Percentiles rank a stretch among this genome's conserved stretches.
Conservation (phyloP, 53 echinoderm and acorn worm species). For the Arbacia lixula region DNA sequence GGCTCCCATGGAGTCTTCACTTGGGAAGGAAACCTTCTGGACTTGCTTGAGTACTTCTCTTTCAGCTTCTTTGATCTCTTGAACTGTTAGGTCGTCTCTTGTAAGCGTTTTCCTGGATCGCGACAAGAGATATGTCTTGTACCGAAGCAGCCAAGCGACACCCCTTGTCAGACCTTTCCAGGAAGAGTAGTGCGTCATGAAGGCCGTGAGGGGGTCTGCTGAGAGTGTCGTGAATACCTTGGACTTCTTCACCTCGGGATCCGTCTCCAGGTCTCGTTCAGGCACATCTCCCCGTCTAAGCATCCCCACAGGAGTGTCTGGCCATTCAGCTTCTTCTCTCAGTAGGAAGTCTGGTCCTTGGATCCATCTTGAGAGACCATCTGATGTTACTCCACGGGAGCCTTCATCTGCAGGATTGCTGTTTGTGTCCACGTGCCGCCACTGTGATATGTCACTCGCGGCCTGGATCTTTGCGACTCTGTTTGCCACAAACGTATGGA, state of each 20-base stretch:
- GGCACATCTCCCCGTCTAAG: too few species aligned
- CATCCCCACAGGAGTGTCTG: constrained; percentile 30
- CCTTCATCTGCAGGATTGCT: constrained; percentile 63
- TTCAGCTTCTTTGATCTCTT: constrained; percentile 45
- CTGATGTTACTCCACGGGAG: constrained; percentile 38
- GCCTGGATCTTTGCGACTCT: constrained; percentile 52
- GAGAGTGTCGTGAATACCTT: too few species aligned
- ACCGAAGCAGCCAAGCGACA: constrained; percentile 52
- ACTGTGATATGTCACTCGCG: constrained; percentile 17
- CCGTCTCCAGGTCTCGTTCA: constrained; percentile 8
- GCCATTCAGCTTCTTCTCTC: constrained; percentile 55
- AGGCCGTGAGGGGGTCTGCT: constrained; percentile 9
- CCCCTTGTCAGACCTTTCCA: constrained; percentile 54
- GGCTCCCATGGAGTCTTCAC: not conserved
- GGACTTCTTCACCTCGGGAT: constrained; percentile 57
- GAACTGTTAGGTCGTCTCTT: constrained; percentile 23
- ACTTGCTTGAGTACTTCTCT: constrained; percentile 51
- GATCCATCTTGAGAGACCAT: too few species aligned
- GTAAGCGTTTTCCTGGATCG: not conserved
- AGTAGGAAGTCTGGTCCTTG: constrained; percentile 50
- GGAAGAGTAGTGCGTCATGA: constrained; percentile 19
- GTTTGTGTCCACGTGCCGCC: constrained; percentile 55
- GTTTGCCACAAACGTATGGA: constrained; percentile 68
- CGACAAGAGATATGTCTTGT: constrained; percentile 34
- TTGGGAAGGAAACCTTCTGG: constrained; percentile 33